Evolutionary conservation across 2,113 vertebrate genomes (phyloP).

Genomic region (Athene noctua): DNA sequence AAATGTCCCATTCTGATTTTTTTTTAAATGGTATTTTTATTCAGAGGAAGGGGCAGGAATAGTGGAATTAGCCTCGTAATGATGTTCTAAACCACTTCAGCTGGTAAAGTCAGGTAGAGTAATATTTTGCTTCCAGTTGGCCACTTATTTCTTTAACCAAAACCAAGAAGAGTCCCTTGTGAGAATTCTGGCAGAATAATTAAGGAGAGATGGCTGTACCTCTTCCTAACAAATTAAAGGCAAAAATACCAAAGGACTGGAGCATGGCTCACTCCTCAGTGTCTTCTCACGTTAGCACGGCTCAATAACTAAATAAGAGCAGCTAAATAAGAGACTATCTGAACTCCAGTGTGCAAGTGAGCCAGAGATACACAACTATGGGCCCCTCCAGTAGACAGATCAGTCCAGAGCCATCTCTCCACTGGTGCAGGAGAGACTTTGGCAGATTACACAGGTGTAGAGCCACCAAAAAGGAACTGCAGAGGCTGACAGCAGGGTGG

Average conservation of each 20-base stretch:
- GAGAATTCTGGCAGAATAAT: neutral
- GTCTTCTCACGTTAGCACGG: neutral
- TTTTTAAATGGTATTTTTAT: slow-evolving; percentile 16
- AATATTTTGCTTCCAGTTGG: neutral
- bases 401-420: neutral
- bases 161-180: neutral
- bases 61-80: neutral
- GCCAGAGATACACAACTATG: accelerated
- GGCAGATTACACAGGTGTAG: neutral
- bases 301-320: neutral
- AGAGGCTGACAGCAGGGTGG: neutral
- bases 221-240: neutral
- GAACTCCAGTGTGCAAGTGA: accelerated
- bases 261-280: neutral
- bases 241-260: neutral
- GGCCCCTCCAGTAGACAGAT: neutral
- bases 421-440: neutral
- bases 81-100: slow-evolving; percentile 25
- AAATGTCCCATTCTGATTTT: neutral
- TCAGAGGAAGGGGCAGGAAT: neutral
- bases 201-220: neutral
- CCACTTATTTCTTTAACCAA: neutral
- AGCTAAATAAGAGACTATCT: neutral
- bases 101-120: neutral
- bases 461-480: neutral